Percentiles rank a stretch among this genome's conserved stretches.
Evolutionary conservation across 1,140 invertebrate species (phyloP).

Genomic region (Limonius californicus): DNA sequence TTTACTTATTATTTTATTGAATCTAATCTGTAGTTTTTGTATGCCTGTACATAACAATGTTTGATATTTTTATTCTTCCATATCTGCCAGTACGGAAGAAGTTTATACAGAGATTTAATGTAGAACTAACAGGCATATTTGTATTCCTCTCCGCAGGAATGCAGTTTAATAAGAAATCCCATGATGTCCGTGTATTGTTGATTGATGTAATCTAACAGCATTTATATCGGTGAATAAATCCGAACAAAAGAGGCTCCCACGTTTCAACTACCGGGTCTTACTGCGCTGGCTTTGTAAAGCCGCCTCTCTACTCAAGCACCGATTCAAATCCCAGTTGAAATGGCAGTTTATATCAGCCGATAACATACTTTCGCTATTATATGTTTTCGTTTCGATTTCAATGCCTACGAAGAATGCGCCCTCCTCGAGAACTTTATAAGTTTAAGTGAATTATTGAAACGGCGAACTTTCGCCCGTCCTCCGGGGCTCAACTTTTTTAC

Average conservation of each 20-base stretch:
- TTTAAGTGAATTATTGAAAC: slow-evolving; percentile 7
- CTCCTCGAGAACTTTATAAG: not conserved
- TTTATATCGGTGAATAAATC: slow-evolving; percentile 24
- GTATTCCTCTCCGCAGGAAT: not conserved
- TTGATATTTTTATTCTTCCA: too few relatives aligned
- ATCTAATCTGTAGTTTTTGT: too few relatives aligned
- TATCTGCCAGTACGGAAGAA: too few relatives aligned
- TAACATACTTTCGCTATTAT: slow-evolving; percentile 25
- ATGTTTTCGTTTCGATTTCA: slow-evolving; percentile 25
- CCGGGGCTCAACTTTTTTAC: not conserved
- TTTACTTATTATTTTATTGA: too few relatives aligned
- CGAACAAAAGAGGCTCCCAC: slow-evolving; percentile 27
- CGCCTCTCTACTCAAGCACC: slow-evolving; percentile 28
- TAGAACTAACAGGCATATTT: too few relatives aligned
- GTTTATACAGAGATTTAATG: too few relatives aligned
- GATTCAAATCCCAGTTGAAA: slow-evolving; percentile 27
- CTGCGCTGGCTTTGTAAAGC: slow-evolving; percentile 23
- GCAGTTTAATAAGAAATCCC: slow-evolving; percentile 4
- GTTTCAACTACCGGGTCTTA: slow-evolving; percentile 22
- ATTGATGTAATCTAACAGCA: slow-evolving; percentile 29
- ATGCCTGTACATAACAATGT: too few relatives aligned
- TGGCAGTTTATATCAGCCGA: slow-evolving; percentile 25
- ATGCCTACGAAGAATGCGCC: slow-evolving; percentile 22
- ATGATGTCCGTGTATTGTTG: slow-evolving; percentile 12
- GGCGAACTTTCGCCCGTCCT: not conserved